Conservation (phyloP, 2,797 vertebrate genomes). For the Echiichthys vipera region DNA sequence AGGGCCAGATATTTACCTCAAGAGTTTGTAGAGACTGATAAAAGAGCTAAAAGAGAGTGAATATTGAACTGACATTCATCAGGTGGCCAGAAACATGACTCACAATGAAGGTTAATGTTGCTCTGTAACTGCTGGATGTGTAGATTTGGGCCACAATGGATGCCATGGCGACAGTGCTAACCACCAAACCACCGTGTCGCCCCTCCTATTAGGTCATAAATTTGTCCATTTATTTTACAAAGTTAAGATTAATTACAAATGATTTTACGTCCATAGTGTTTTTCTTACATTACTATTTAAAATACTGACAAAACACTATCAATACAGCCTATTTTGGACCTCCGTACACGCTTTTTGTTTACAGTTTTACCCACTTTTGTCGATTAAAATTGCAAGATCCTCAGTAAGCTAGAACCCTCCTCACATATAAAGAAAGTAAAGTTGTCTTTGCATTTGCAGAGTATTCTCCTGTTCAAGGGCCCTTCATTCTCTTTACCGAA, state of each 20-base stretch:
- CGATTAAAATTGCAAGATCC: neutral
- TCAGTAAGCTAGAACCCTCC: neutral
- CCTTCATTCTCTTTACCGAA: neutral
- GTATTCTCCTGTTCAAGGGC: neutral
- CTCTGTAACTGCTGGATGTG: neutral
- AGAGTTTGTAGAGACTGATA: neutral
- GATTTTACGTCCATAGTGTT: neutral
- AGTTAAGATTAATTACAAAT: neutral
- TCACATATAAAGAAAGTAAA: neutral
- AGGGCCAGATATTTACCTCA: neutral
- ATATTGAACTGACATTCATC: too few species aligned
- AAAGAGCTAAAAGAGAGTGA: neutral
- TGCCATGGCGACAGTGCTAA: neutral
- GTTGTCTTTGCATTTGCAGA: neutral
- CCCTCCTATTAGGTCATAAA: too few species aligned
- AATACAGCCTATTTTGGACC: neutral
- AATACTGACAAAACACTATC: neutral
- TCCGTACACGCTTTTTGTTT: neutral
- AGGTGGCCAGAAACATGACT: too few species aligned
- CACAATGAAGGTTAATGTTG: too few species aligned
- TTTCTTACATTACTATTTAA: neutral
- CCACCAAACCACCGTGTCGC: too few species aligned
- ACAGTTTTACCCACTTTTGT: neutral
- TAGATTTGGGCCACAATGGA: neutral
- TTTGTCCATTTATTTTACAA: neutral